Base-by-base conservation (phyloP, 1,140 invertebrate species). In the Drosophila tropicalis region DNA sequence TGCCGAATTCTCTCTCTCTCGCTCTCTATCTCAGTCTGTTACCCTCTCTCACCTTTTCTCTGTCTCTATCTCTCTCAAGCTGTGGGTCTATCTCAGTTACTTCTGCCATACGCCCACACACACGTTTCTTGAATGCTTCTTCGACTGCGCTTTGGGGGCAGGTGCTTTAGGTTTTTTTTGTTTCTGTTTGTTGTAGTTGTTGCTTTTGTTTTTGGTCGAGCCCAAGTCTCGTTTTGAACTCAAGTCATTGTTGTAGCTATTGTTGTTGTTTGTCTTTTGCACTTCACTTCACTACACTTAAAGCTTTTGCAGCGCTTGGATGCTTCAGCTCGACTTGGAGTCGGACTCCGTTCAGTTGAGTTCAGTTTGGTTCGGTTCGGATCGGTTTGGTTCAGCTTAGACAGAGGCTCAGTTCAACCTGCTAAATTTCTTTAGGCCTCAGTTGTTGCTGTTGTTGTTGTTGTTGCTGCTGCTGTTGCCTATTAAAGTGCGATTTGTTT, bases 251-350 rank as follows among this genome's bases (percentile, higher is more conserved):
- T 79, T 79, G 70, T 76, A 70, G 66, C 41, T 69, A 39, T 55
- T 55, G 22, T 58, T 71, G 66, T 74, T 72, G 80, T 91, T 91
- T 91, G 90, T 79, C 81, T 91, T 91, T 91, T 90, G 90, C 90
- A 91, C 89, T 91, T 91, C 90, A 91, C 84, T 91, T 91, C 84
- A 91, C 84, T 91, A 91, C 84, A 91, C 81, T 89, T 89, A 78
- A 89, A 81, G 81, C 77, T 75, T 79, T 73, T 78, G 84, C 84
- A 89, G 57, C 84, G 84, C 84, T 84, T 89, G 77, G 84, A 89
- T 89, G 84, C 84, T 79, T 69, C 78, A 67, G 56, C 64, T 67
- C n/a, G 36, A 58, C 54, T 67, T 60, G 67, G 64, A 25, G 34
- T 54, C 51, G 62, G 51, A 39, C 54, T 64, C 62, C 36, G 66